phyloP scores from a whole-genome alignment of 2,888 invertebrate genomes.

The Eubasilissa splendida region DNA sequence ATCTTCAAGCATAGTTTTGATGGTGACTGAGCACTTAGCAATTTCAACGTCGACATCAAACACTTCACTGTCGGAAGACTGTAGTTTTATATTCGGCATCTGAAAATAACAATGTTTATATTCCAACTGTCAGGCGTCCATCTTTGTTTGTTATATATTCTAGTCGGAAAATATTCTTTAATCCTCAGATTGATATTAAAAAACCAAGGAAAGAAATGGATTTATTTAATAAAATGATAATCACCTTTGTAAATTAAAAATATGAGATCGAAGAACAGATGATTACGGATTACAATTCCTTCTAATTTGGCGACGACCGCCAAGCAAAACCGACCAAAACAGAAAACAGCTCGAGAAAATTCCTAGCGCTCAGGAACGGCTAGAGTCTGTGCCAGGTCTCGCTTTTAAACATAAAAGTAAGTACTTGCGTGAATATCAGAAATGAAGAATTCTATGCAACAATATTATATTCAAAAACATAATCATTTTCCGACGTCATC shows the following conservation, averaged over 20 bases:
- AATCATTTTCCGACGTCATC: too few species aligned
- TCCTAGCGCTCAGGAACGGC: too few species aligned
- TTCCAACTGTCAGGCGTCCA: conserved; percentile 48
- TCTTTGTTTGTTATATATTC: conserved; percentile 40
- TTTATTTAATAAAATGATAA: neutral
- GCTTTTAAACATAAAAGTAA: too few species aligned
- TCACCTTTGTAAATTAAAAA: conserved; percentile 4
- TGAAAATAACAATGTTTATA: conserved; percentile 61
- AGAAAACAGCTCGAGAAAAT: neutral
- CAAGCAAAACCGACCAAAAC: neutral
- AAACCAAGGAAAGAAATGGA: neutral
- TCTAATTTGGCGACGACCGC: conserved; percentile 18
- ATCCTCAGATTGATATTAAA: neutral
- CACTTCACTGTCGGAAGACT: conserved; percentile 95
- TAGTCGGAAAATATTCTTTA: neutral
- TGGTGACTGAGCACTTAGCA: conserved; percentile 97
- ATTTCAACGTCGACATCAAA: conserved; percentile 98
- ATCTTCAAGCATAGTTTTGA: conserved; percentile 98
- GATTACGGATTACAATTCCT: conserved; percentile 13
- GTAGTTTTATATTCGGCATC: conserved; percentile 96
- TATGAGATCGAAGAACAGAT: conserved; percentile 20
- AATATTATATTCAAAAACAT: too few species aligned
- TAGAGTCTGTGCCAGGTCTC: too few species aligned
- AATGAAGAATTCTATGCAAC: too few species aligned
- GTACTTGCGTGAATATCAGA: too few species aligned